Percentiles rank a stretch among this genome's conserved stretches.
phyloP scores from a whole-genome alignment of 2,797 vertebrate genomes.

The Phylloscopus collybita region DNA sequence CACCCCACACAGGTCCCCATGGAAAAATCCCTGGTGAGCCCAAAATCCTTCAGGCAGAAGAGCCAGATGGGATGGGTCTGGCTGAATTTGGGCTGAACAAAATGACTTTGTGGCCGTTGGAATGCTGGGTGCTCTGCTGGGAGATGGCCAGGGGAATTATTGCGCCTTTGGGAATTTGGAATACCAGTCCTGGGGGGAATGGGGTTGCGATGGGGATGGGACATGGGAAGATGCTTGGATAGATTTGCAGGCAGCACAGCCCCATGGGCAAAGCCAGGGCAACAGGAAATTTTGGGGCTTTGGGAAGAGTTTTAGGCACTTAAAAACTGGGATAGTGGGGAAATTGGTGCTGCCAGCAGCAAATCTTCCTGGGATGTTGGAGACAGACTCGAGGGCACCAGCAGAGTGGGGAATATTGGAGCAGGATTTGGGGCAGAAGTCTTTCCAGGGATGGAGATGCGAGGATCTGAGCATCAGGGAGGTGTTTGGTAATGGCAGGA shows the following conservation, averaged over 20 bases:
- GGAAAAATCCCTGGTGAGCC: accelerated
- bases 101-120: accelerated
- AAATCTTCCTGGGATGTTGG: not conserved
- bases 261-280: not conserved
- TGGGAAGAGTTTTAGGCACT: not conserved
- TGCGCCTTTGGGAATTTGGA: not conserved
- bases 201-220: not conserved
- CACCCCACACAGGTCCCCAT: accelerated
- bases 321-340: not conserved
- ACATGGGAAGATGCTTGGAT: no score
- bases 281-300: not conserved
- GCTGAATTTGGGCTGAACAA: not conserved
- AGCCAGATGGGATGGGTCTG: accelerated
- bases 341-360: not conserved
- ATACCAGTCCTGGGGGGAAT: not conserved
- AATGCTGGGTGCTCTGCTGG: not conserved
- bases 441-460: not conserved
- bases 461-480: not conserved
- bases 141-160: not conserved
- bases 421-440: not conserved
- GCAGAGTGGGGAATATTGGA: accelerated
- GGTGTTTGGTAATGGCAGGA: not conserved
- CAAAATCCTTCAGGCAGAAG: not conserved
- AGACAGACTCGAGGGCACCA: accelerated
- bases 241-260: not conserved